These are phyloP conservation scores for Drosophila nr. medialis DNA, from an alignment of 2,888 invertebrate genomes.

Conservation along the genomic window DNA sequence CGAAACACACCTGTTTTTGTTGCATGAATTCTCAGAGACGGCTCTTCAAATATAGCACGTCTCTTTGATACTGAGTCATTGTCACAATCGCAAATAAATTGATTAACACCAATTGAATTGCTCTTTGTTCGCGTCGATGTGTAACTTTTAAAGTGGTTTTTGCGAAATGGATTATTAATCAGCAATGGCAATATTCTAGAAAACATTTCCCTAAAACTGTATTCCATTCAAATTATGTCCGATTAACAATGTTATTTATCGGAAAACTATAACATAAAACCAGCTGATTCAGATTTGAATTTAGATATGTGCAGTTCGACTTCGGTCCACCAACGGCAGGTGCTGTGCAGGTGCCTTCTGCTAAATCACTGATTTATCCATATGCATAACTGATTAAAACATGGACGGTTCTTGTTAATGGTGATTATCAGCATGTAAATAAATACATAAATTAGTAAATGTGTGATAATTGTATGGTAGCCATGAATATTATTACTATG, in stretches of 20 bases:
- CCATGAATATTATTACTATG: conserved; percentile 4
- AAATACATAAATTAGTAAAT: not conserved
- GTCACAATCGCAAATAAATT: conserved; percentile 19
- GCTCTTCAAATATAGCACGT: conserved; percentile 14
- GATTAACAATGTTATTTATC: not conserved
- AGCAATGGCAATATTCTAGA: not conserved
- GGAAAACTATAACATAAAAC: not conserved
- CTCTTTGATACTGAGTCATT: conserved; percentile 22
- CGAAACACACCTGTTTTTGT: not conserved
- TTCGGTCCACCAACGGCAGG: not conserved
- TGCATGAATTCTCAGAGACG: not conserved
- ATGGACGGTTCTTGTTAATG: not conserved
- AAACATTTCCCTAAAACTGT: not conserved
- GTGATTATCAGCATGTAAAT: not conserved
- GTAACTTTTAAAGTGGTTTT: conserved; percentile 2
- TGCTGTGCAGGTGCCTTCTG: not conserved
- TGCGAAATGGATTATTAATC: not conserved
- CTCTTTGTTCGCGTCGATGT: not conserved
- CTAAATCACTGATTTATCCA: not conserved
- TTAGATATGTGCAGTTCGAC: not conserved
- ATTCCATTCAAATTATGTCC: not conserved
- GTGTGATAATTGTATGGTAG: not conserved
- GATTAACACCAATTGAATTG: conserved; percentile 17
- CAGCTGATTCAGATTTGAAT: not conserved
- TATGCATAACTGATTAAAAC: not conserved